Percentiles rank a stretch among this genome's conserved stretches.
Conservation (phyloP, 2,888 invertebrate species). For the Drosophila nr. fundita region DNA sequence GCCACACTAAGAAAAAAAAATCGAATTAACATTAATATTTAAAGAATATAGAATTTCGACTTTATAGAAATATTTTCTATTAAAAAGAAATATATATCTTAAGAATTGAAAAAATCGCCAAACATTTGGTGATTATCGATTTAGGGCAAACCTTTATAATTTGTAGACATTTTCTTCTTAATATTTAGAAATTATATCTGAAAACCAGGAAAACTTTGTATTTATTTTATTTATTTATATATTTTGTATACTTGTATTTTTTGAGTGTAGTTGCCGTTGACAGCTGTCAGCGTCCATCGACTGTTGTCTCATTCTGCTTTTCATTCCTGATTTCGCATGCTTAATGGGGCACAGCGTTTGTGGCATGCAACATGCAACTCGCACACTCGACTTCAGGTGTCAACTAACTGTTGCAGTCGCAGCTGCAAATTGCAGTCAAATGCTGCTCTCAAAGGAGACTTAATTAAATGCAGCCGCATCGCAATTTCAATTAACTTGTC, state of each 20-base stretch:
- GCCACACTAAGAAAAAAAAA: background rate
- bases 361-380: background rate
- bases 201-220: background rate
- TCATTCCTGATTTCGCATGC: conserved; percentile 7
- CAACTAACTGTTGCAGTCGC: conserved; percentile 28
- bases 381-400: conserved; percentile 1
- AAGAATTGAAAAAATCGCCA: background rate
- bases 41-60: background rate
- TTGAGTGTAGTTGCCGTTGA: conserved; percentile 8
- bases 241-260: background rate
- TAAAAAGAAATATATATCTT: background rate
- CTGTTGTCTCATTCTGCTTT: background rate
- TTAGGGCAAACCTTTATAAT: background rate
- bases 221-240: too few relatives aligned
- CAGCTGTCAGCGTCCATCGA: conserved; percentile 26
- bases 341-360: background rate
- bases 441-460: conserved; percentile 37
- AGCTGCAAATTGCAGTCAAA: conserved; percentile 16
- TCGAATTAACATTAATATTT: too few relatives aligned
- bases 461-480: conserved; percentile 39
- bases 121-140: background rate
- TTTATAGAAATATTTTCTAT: background rate
- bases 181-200: background rate
- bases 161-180: background rate
- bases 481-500: conserved; percentile 51